These are phyloP conservation scores for Cataglyphis hispanica DNA, from an alignment of 1,140 invertebrate genomes.

Conservation along the genomic window DNA sequence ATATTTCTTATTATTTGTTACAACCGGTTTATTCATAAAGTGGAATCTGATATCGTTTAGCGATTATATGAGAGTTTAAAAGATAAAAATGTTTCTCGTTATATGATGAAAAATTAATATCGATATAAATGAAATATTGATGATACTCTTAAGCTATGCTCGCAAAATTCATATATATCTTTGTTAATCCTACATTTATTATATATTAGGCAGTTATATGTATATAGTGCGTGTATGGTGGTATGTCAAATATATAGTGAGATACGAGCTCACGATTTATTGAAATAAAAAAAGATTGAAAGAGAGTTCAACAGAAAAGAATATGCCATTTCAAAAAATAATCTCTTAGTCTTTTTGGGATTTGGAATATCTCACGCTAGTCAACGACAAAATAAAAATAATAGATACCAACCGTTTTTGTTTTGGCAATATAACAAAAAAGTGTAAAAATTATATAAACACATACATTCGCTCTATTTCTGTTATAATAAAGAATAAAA, in stretches of 20 bases:
- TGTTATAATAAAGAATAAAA: background rate
- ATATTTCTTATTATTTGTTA: slow-evolving; percentile 21
- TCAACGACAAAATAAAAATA: slow-evolving; percentile 46
- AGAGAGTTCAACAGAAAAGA: slow-evolving; percentile 35
- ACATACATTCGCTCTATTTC: background rate
- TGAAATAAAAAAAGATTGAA: slow-evolving; percentile 43
- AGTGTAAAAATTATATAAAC: background rate
- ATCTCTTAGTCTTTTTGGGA: slow-evolving; percentile 16
- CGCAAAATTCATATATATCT: background rate
- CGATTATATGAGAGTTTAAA: background rate
- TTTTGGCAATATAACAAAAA: slow-evolving; percentile 5
- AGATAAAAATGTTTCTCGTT: slow-evolving; percentile 27
- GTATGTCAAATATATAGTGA: background rate
- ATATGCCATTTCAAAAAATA: slow-evolving; percentile 38
- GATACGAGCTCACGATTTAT: background rate
- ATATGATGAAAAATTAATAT: background rate
- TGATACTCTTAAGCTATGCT: background rate
- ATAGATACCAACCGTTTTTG: background rate
- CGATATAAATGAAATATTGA: slow-evolving; percentile 1
- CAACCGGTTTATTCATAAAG: slow-evolving; percentile 19
- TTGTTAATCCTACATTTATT: slow-evolving; percentile 2
- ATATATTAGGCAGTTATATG: background rate
- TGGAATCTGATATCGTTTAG: slow-evolving; percentile 3
- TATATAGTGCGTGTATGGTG: background rate
- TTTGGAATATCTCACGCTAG: background rate